Base-by-base conservation (phyloP, 2,113 vertebrate genomes). In the Platycercus adscitus region DNA sequence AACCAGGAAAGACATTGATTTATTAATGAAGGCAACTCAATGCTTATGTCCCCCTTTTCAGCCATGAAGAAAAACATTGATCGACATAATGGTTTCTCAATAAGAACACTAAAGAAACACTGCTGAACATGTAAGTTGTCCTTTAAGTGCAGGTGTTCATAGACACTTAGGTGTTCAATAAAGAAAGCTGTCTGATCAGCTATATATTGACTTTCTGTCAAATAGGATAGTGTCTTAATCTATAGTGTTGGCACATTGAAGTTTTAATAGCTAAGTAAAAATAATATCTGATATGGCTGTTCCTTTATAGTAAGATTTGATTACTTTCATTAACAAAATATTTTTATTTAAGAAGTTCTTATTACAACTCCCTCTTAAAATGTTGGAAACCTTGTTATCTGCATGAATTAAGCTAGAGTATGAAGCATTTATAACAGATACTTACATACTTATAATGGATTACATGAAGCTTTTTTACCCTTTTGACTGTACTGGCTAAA, bases 11-110 rank as follows among this genome's bases (percentile, higher is more conserved):
- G 56, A 17, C 44, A 78, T 61, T 88, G 93, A 95, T 95, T 91
- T 92, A 95, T 95, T 96, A 96, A 93, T 63, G 66, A 87, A 83
- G 37, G 41, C 49, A 95, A 56, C 33, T 52, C 76, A 95, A 19
- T 89, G 44, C 71, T 94, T 29, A 56, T 17, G 11, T 91, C 31
- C 37, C 28, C 11, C 13, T 88, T 85, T 64, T 93, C 81, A 94
- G n/a, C 53, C 76, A 37, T 65, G 76, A 81, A 86, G 72, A 81
- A 75, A 94, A 94, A 63, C 49, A 80, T 25, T 87, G 76, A 64
- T 58, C 79, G 60, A 81, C 26, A 66, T 75, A 93, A 63, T 64
- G 64, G 46, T 50, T 93, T 89, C 69, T 90, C 66, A 92, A 9
- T 65, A 91, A 64, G 49, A 89, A 17, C 81, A 90, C 49, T 43